A percentile compares a stretch with the other conserved stretches of the same genome.
Evolutionary conservation across 2,888 invertebrate genomes (phyloP).

Genomic region (Folsomia manolachei): DNA sequence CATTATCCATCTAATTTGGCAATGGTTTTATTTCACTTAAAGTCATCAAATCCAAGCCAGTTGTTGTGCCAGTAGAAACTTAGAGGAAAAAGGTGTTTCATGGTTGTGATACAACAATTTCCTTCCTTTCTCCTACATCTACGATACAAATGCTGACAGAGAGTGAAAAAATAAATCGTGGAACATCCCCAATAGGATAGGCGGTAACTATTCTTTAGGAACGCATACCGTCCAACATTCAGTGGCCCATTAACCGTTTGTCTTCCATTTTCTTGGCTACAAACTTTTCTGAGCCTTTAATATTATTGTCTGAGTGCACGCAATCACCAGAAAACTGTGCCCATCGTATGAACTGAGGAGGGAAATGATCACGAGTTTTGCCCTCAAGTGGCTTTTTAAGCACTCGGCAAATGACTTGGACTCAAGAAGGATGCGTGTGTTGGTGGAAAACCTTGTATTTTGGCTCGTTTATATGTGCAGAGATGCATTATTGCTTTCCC

Average conservation of each 20-base stretch:
- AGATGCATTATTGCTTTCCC: background rate
- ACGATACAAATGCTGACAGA: too few species aligned
- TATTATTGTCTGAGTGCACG: slow-evolving; percentile 18
- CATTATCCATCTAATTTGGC: too few species aligned
- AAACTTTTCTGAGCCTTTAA: background rate
- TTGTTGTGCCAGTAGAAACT: background rate
- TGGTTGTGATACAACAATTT: background rate
- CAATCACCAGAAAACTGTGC: slow-evolving; percentile 20
- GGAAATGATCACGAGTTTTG: slow-evolving; percentile 21
- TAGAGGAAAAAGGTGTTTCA: background rate
- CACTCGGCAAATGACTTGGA: slow-evolving; percentile 14
- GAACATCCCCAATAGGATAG: slow-evolving; percentile 2
- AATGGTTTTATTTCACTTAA: too few species aligned
- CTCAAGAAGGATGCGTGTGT: background rate
- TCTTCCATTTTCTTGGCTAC: slow-evolving; percentile 11
- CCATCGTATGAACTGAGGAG: background rate
- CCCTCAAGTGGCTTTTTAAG: slow-evolving; percentile 19
- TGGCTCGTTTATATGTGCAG: background rate
- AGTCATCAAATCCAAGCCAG: background rate
- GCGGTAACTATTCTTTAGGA: slow-evolving; percentile 29
- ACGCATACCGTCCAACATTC: slow-evolving; percentile 35
- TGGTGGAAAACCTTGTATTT: background rate
- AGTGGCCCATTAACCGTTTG: slow-evolving; percentile 31
- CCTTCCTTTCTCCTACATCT: background rate
- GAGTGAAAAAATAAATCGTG: slow-evolving; percentile 1